Evolutionary conservation across 2,113 vertebrate genomes (phyloP).

Genomic region (Cyphomyrus plagiostoma): DNA sequence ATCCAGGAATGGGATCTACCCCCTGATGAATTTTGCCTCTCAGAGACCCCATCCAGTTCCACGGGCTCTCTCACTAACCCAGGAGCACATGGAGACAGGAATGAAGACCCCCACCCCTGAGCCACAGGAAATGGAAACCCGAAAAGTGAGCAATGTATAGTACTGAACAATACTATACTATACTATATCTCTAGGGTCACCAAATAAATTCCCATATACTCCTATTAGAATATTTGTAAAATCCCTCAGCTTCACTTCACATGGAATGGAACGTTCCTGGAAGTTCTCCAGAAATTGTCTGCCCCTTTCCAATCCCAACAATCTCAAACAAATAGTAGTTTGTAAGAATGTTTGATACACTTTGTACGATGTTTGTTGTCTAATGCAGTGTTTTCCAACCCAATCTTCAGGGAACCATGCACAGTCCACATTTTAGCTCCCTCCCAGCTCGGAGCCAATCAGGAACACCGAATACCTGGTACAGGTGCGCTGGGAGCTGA

Average conservation of each 20-base stretch:
- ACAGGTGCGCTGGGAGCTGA: too few species aligned
- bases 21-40: slow-evolving; percentile 88
- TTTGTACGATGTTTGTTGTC: background rate
- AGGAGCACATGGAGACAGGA: slow-evolving; percentile 76
- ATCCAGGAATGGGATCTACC: slow-evolving; percentile 88
- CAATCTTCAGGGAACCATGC: too few species aligned
- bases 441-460: too few species aligned
- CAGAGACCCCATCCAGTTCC: slow-evolving; percentile 78
- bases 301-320: background rate
- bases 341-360: background rate
- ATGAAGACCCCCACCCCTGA: slow-evolving; percentile 87
- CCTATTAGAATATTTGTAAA: background rate
- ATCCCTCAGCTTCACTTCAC: background rate
- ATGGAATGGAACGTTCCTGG: background rate
- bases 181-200: background rate
- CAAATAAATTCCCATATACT: background rate
- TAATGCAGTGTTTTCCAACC: too few species aligned
- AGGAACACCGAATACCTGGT: too few species aligned
- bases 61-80: slow-evolving; percentile 71
- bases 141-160: slow-evolving; percentile 67
- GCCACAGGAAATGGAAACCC: slow-evolving; percentile 82
- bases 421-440: too few species aligned
- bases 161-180: background rate
- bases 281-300: background rate
- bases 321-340: background rate